A percentile compares a stretch with the other conserved stretches of the same genome.
These are phyloP conservation scores for Thera britannica DNA, from an alignment of 2,888 invertebrate genomes.

Conservation along the genomic window DNA sequence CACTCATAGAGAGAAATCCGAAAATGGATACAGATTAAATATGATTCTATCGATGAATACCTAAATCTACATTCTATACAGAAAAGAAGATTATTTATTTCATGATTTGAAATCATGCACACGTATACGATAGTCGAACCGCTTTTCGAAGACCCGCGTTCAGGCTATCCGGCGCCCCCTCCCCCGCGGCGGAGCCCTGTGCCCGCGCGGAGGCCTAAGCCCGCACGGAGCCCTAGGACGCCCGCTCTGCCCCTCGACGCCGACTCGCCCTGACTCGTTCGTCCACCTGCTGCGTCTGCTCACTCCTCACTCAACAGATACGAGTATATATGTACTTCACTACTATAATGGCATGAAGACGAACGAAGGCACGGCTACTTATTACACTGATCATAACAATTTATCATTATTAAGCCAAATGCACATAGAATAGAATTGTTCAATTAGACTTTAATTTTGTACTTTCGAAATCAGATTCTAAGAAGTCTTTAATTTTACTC, in stretches of 20 bases:
- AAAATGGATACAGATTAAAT: constrained; percentile 83
- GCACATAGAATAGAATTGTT: constrained; percentile 79
- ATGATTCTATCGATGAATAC: constrained; percentile 82
- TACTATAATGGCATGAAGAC: constrained; percentile 68
- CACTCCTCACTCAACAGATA: constrained; percentile 42
- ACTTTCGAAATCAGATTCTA: constrained; percentile 84
- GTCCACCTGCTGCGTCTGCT: constrained; percentile 45
- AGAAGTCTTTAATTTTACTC: constrained; percentile 81
- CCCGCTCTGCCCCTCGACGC: background rate
- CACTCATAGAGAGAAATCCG: constrained; percentile 85
- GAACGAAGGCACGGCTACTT: constrained; percentile 84
- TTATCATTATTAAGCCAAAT: constrained; percentile 73
- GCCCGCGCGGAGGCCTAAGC: too few species aligned
- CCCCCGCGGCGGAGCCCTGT: background rate
- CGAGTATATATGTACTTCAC: constrained; percentile 3
- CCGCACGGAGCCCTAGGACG: background rate
- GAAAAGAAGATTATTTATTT: constrained; percentile 75
- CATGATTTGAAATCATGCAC: constrained; percentile 82
- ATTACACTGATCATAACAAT: constrained; percentile 70
- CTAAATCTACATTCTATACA: constrained; percentile 81
- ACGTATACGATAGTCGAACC: constrained; percentile 83
- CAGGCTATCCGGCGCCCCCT: constrained; percentile 60
- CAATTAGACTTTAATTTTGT: constrained; percentile 80
- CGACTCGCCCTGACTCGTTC: constrained; percentile 46
- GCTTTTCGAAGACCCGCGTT: constrained; percentile 78